phyloP scores from a whole-genome alignment of 1,140 invertebrate species.

The Macrobrachium nipponense region DNA sequence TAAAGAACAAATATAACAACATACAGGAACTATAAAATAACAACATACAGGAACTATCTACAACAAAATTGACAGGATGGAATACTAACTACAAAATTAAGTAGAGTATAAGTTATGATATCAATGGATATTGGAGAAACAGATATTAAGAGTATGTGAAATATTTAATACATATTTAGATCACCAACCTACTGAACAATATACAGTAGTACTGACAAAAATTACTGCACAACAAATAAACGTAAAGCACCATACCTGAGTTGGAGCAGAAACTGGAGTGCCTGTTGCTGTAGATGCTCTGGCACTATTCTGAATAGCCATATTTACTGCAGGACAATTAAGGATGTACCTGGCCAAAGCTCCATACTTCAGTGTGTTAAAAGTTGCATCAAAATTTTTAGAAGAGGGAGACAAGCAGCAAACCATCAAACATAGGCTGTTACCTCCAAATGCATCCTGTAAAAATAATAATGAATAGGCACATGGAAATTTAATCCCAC shows the following conservation, averaged over 20 bases:
- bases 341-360: constrained; percentile 58
- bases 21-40: too few relatives aligned
- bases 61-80: too few relatives aligned
- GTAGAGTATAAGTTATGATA: too few relatives aligned
- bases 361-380: constrained; percentile 61
- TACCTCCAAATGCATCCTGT: constrained; percentile 63
- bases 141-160: too few relatives aligned
- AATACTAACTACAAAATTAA: too few relatives aligned
- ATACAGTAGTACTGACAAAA: background rate
- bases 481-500: too few relatives aligned
- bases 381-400: constrained; percentile 59
- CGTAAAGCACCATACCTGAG: constrained; percentile 34
- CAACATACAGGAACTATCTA: too few relatives aligned
- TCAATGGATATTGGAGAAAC: too few relatives aligned
- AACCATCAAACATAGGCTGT: constrained; percentile 61
- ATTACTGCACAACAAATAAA: background rate
- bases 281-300: constrained; percentile 32
- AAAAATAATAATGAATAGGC: background rate
- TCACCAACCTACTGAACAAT: background rate
- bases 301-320: constrained; percentile 57
- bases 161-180: too few relatives aligned
- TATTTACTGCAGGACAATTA: constrained; percentile 58
- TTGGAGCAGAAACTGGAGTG: constrained; percentile 23
- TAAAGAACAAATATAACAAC: too few relatives aligned
- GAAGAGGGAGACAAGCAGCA: constrained; percentile 61